Evolutionary conservation across 2,797 vertebrate species (phyloP), one percentile per base, ranked within the genome.

Genomic region (Spea hammondii): DNA sequence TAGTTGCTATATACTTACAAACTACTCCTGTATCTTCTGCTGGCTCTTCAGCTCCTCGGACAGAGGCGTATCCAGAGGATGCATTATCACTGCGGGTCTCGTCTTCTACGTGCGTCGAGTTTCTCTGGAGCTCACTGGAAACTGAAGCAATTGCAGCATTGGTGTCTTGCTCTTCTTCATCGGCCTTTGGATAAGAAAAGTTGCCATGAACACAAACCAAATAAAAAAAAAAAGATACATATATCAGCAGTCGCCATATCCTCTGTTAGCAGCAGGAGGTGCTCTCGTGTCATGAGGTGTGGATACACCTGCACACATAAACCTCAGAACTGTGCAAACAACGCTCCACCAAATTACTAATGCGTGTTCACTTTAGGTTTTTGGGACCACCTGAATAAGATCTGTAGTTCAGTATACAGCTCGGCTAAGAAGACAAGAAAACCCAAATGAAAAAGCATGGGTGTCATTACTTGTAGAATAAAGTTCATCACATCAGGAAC

Each of bases 1-100:
- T 9, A 50, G 14, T 70, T 44, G 68, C n/a, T 53, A 8, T 11
- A 53, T n/a, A 66, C 86, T 0, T 74, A 91, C 90, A 88, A 84
- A 88, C 84, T 70, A 85, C 85, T 64, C 92, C 89, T 5, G 51
- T 13, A 11, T 83, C 44, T 74, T 89, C 88, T 80, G 84, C 83
- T 6, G 89, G 86, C 54, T 93, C 92, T 49, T 94, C 93, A 4
- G 83, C 74, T 76, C 89, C 92, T 75, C 92, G 92, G 14, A 93
- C 92, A 32, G 93, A 94, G 80, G 93, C 93, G 73, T 94, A 94
- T 67, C 93, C 93, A 77, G 94, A 94, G 3, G 94, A 94, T 7
- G 92, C 92, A 0, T 91, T 92, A 83, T 94, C 94, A 72, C 93
- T 93, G 4, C 4, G 90, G 75, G 83, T 89, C 85, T 89, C 92